Base-by-base conservation (phyloP, 1,140 invertebrate species). In the Trypoxylus dichotomus region DNA sequence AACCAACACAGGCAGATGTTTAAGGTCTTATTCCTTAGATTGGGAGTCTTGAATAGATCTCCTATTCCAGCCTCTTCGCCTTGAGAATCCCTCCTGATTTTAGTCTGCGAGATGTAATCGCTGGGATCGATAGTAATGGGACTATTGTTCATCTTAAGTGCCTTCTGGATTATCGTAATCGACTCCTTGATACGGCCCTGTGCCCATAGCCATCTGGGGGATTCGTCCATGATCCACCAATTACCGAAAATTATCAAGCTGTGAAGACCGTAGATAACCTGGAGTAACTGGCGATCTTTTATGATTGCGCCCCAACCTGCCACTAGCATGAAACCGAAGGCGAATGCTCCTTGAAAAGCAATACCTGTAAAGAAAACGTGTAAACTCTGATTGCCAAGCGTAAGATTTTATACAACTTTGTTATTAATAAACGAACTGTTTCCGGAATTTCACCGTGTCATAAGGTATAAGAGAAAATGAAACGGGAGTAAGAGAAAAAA, bases 1-100 rank as follows among this genome's bases (percentile, higher is more conserved):
- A 97, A 95, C 95, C 95, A 97, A 80, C 92, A 92, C 10, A 96
- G 90, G 81, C 94, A 95, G 1, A 96, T 89, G 83, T 96, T 95
- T 0, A 96, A 81, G 0, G 93, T 94, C 83, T 94, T 94, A 77
- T 90, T 92, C 71, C 95, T 89, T 21, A 97, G 84, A 83, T 93
- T 93, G 1, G 94, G 93, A 0, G 94, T 95, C 81, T 90, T 92
- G 82, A 97, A 93, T 1, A 96, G 86, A 86, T 95, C 94, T 3
- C 87, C 54, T 0, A 92, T 87, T 2, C 91, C 88, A 1, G 89
- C 89, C 1, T 75, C 74, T 13, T 75, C 74, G 1, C 13, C 25
- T 19, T 19, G 24, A 10, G 75, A 27, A 15, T 58, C 58, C 1
- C 86, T 83, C 42, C 76, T 76, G 13, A 87, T 85, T 82, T 90